Evolutionary conservation across 2,113 vertebrate genomes (phyloP).

Genomic region (Oreochromis spilurus): DNA sequence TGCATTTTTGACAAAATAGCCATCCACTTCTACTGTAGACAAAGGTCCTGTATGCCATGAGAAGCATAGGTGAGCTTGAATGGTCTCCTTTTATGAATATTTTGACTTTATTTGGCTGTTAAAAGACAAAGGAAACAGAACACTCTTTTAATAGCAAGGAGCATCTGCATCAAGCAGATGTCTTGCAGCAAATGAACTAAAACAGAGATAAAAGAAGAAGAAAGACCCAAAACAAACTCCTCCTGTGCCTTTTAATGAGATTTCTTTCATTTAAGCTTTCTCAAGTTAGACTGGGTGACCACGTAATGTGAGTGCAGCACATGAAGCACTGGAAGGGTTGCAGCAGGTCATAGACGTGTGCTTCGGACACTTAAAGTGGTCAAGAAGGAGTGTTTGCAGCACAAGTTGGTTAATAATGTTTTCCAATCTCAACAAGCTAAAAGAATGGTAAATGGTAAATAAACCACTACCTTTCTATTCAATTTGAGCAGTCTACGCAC

Average conservation of each 20-base stretch:
- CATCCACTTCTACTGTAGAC: neutral
- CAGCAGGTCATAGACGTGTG: neutral
- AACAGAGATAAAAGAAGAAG: slow-evolving; percentile 2
- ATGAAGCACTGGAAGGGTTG: neutral
- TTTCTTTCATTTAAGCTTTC: slow-evolving; percentile 3
- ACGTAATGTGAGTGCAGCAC: neutral
- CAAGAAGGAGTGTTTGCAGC: neutral
- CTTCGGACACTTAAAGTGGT: neutral
- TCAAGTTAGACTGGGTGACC: neutral
- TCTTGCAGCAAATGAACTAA: neutral
- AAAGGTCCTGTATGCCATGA: neutral
- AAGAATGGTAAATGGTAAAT: neutral
- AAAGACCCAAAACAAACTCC: neutral
- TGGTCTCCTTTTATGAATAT: neutral
- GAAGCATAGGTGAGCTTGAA: neutral
- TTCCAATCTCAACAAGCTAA: neutral
- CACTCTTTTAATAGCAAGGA: neutral
- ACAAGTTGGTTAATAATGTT: neutral
- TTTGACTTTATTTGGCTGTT: neutral
- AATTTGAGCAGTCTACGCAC: neutral
- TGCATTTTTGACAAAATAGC: neutral
- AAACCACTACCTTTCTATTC: neutral
- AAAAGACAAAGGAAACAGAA: neutral
- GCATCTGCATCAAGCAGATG: neutral
- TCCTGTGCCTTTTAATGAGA: neutral